Conservation (phyloP, 2,113 vertebrate genomes). For the Perca schrenkii region DNA sequence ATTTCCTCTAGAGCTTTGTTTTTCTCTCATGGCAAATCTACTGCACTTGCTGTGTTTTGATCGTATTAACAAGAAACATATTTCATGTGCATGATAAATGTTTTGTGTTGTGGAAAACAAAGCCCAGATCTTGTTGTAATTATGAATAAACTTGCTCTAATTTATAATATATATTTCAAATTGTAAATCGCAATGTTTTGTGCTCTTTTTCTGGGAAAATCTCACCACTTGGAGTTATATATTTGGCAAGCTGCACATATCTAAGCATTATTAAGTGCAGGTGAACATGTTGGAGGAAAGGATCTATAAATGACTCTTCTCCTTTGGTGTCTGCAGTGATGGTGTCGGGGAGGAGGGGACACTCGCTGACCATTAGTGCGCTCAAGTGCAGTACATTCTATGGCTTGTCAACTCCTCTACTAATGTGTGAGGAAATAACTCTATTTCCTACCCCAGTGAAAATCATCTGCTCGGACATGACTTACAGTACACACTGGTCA, state of each 20-base stretch:
- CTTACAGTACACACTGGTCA: slow-evolving; percentile 62
- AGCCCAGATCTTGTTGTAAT: slow-evolving; percentile 21
- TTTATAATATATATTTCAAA: neutral
- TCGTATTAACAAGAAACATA: slow-evolving; percentile 50
- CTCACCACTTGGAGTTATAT: neutral
- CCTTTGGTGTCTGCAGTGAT: slow-evolving; percentile 53
- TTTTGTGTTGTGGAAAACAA: slow-evolving; percentile 32
- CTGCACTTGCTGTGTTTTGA: slow-evolving; percentile 47
- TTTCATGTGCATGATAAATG: slow-evolving; percentile 55
- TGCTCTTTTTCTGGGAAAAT: neutral
- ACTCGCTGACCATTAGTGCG: slow-evolving; percentile 81
- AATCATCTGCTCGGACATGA: slow-evolving; percentile 64
- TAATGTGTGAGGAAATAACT: slow-evolving; percentile 80
- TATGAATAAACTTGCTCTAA: slow-evolving; percentile 21
- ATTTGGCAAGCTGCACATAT: slow-evolving; percentile 19
- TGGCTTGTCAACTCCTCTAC: slow-evolving; percentile 76
- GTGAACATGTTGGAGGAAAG: slow-evolving; percentile 40
- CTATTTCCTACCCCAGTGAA: slow-evolving; percentile 65
- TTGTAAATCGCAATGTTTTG: slow-evolving; percentile 24
- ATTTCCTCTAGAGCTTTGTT: slow-evolving; percentile 71
- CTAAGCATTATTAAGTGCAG: slow-evolving; percentile 37
- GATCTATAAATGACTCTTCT: slow-evolving; percentile 69
- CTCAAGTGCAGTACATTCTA: slow-evolving; percentile 74
- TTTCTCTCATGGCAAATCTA: slow-evolving; percentile 58
- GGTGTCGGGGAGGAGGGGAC: slow-evolving; percentile 38